Evolutionary conservation across 2,888 invertebrate genomes (phyloP).

Genomic region (Tortricodes alternella): DNA sequence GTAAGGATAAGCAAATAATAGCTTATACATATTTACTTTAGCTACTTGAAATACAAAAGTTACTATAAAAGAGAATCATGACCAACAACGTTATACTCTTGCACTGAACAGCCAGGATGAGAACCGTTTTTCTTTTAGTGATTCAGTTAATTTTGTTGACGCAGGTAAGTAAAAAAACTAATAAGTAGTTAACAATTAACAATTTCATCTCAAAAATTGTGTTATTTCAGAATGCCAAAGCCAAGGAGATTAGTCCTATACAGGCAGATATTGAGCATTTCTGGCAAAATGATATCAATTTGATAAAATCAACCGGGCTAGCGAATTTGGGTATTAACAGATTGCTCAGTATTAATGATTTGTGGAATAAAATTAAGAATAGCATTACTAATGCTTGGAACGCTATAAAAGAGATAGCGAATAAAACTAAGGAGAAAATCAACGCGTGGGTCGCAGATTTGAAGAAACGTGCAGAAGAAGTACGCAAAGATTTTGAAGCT

Average conservation of each 20-base stretch:
- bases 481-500: conserved; percentile 39
- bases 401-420: conserved; percentile 45
- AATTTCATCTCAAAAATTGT: background rate
- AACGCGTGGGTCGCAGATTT: conserved; percentile 41
- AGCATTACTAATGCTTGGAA: conserved; percentile 47
- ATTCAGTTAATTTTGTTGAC: conserved; percentile 2
- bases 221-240: conserved; percentile 12
- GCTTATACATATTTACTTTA: background rate
- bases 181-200: background rate
- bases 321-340: conserved; percentile 31
- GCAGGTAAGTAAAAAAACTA: conserved; percentile 7
- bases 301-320: conserved; percentile 14
- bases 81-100: background rate
- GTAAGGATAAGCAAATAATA: conserved; percentile 17
- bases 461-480: conserved; percentile 42
- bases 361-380: conserved; percentile 48
- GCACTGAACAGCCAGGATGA: conserved; percentile 22
- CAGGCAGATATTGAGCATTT: background rate
- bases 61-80: conserved; percentile 3
- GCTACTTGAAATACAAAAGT: conserved; percentile 10
- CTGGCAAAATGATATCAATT: background rate
- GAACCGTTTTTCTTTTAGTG: background rate
- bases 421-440: conserved; percentile 45
- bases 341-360: conserved; percentile 14
- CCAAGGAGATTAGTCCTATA: conserved; percentile 2